Evolutionary conservation across 2,113 vertebrate species (phyloP), one percentile per base, ranked within the genome.

Genomic region (Equus quagga): DNA sequence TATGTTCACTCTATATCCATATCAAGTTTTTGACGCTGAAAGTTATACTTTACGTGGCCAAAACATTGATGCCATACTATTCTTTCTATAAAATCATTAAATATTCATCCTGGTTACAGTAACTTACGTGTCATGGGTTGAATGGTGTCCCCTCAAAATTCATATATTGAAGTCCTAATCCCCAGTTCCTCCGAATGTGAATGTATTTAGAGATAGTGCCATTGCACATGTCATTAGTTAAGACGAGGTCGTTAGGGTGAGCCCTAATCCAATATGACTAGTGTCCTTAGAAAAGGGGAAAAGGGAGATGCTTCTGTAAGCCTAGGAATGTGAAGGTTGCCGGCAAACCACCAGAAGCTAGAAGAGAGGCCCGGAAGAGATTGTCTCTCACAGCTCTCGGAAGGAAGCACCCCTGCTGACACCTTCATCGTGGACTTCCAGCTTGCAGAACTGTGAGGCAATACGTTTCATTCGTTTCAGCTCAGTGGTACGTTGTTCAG

Each of bases 11-110:
- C 8, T 90, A 4, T 49, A 8, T 44, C 44, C 56, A 23, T 64
- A 92, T 80, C 58, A 73, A 54, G 60, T 67, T 86, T 83, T 90
- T 69, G 33, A 75, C 65, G 58, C 67, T 95, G 56, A 95, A 79
- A 58, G 51, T 65, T 67, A 56, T 72, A 44, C 33, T 85, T 97
- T 73, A 75, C 14, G 67, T 26, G 58, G 73, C 73, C 86, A 58
- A 81, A 72, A 86, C 33, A 85, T 15, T 69, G 73, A 75, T 19
- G 65, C 60, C 36, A 60, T 93, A 51, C 3, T 93, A 17, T 67
- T 85, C 44, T 46, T 6, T 83, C 17, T 44, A 31, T 31, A 80
- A 80, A 56, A 44, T 73, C 44, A 85, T 90, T 21, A 90, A 75
- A 51, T 85, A 85, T 46, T 69, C 73, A 26, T 41, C 73, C 17